Conservation (phyloP, 2,113 vertebrate genomes). For the Rhabdornis inornatus region DNA sequence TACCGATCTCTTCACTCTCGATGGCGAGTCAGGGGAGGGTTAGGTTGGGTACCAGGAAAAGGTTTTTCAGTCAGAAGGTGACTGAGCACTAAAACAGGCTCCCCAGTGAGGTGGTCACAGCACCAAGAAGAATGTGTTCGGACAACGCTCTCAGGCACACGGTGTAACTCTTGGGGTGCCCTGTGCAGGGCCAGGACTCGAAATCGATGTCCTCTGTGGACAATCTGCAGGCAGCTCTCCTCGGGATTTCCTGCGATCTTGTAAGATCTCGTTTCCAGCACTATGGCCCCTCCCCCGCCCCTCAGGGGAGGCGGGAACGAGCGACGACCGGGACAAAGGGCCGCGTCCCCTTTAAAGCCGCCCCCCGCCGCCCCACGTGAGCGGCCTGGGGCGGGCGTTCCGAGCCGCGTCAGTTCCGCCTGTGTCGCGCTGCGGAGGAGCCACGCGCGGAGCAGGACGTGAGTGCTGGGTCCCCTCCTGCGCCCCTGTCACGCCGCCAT, state of each 20-base stretch:
- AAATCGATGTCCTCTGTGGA: rapidly evolving
- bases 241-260: rapidly evolving
- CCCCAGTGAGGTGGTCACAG: neutral
- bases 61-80: neutral
- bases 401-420: neutral
- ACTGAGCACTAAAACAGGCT: neutral
- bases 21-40: neutral
- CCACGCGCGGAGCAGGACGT: neutral
- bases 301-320: neutral
- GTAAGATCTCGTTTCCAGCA: neutral
- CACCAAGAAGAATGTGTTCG: neutral
- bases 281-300: neutral
- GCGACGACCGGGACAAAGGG: rapidly evolving
- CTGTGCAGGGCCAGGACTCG: neutral
- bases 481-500: neutral
- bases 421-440: neutral
- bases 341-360: neutral
- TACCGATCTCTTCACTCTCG: too few species aligned
- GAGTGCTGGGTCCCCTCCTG: neutral
- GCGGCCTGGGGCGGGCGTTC: neutral
- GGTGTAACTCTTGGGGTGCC: neutral
- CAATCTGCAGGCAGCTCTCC: too few species aligned
- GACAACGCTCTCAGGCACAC: neutral
- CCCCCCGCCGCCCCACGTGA: neutral
- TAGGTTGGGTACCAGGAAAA: neutral